These are phyloP conservation scores for Erebia ligea DNA, from an alignment of 2,888 invertebrate species.

Conservation along the genomic window DNA sequence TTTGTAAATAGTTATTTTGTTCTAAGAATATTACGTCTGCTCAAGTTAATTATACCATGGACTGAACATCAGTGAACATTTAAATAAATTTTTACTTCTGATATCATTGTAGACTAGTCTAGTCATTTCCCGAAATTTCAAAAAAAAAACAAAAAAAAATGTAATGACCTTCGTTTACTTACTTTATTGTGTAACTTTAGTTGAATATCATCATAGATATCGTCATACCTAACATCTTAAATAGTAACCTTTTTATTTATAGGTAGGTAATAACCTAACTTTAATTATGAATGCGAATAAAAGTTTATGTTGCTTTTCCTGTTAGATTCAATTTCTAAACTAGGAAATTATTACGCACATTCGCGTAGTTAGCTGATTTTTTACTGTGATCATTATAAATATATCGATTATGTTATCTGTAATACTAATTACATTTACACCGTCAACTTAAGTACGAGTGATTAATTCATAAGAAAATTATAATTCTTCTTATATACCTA, in stretches of 20 bases:
- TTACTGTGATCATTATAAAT: constrained; percentile 77
- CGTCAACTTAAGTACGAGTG: constrained; percentile 28
- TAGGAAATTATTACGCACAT: constrained; percentile 76
- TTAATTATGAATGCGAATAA: constrained; percentile 12
- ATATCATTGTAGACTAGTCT: constrained; percentile 36
- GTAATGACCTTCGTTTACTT: constrained; percentile 3
- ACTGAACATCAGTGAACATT: constrained; percentile 53
- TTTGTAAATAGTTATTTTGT: constrained; percentile 79
- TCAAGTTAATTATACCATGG: constrained; percentile 78
- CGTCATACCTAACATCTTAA: not conserved
- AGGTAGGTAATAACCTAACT: not conserved
- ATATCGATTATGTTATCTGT: constrained; percentile 56
- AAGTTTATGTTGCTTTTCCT: constrained; percentile 27
- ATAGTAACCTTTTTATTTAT: not conserved
- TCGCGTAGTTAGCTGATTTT: constrained; percentile 78
- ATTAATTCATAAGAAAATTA: constrained; percentile 35
- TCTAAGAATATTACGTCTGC: constrained; percentile 79
- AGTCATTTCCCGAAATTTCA: constrained; percentile 30
- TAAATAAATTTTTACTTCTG: constrained; percentile 36
- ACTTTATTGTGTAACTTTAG: constrained; percentile 2
- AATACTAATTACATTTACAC: constrained; percentile 32
- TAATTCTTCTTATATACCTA: constrained; percentile 34
- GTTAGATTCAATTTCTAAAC: constrained; percentile 47
- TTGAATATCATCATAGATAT: constrained; percentile 11
- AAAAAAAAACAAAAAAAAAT: constrained; percentile 23